Conservation (phyloP, 2,113 vertebrate genomes). For the Pelodiscus sinensis region DNA sequence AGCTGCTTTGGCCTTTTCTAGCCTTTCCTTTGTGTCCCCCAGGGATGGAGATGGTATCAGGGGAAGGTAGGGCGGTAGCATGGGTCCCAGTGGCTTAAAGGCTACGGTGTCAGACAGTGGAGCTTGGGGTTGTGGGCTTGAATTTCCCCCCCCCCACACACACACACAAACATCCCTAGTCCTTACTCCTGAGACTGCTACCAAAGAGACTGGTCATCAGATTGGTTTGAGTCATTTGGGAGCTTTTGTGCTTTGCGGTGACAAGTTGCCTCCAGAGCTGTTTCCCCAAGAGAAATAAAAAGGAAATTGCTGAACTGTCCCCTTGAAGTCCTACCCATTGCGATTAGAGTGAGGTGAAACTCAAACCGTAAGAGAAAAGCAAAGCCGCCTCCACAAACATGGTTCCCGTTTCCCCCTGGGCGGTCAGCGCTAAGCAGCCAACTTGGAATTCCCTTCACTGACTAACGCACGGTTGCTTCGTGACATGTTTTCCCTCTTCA, state of each 20-base stretch:
- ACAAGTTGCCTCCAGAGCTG: not conserved
- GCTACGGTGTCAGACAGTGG: too few species aligned
- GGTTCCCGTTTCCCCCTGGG: not conserved
- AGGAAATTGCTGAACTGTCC: not conserved
- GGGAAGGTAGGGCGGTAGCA: too few species aligned
- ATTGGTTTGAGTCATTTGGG: not conserved
- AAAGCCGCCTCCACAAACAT: fast-evolving
- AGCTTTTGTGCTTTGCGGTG: not conserved
- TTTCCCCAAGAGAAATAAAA: not conserved
- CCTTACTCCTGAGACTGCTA: not conserved
- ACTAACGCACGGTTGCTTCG: not conserved
- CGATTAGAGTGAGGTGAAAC: not conserved
- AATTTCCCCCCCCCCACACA: too few species aligned
- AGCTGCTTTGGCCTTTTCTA: not conserved
- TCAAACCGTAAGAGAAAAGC: not conserved
- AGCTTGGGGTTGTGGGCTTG: too few species aligned
- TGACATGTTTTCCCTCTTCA: too few species aligned
- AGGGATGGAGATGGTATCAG: too few species aligned
- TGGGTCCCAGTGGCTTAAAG: too few species aligned
- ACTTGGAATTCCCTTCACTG: not conserved
- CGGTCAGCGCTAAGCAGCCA: too few species aligned
- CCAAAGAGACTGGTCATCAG: not conserved
- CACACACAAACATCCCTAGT: too few species aligned
- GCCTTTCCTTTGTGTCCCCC: not conserved
- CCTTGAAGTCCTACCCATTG: not conserved